A percentile compares a stretch with the other conserved stretches of the same genome.
Conservation (phyloP, 2,797 vertebrate species). For the Cuculus canorus region DNA sequence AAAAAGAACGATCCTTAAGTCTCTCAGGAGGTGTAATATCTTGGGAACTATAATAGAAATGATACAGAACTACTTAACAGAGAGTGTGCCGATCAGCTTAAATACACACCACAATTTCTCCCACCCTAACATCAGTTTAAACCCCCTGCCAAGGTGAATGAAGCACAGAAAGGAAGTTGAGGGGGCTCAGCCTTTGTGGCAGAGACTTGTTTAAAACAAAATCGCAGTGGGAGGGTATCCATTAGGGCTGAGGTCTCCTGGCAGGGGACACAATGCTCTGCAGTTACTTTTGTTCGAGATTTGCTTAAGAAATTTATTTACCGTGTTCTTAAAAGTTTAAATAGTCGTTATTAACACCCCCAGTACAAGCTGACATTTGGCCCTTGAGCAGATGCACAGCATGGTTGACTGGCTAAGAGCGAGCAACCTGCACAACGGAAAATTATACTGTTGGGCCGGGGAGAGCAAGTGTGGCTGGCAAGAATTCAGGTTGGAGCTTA, state of each 20-base stretch:
- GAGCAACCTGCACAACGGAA: constrained; percentile 1
- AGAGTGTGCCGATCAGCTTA: background rate
- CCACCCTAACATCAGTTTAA: background rate
- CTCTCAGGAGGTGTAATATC: background rate
- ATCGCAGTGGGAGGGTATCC: constrained; percentile 36
- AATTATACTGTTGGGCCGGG: background rate
- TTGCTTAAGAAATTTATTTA: constrained; percentile 59
- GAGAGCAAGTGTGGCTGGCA: background rate
- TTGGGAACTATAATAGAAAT: background rate
- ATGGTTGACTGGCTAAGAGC: constrained; percentile 31
- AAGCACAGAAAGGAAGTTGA: constrained; percentile 18
- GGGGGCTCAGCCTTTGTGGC: constrained; percentile 45
- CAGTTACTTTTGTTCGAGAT: constrained; percentile 45
- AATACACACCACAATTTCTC: background rate
- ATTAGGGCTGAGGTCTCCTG: constrained; percentile 53
- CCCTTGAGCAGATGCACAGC: constrained; percentile 55
- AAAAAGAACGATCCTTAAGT: background rate
- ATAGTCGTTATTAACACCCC: constrained; percentile 65
- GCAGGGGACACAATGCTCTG: constrained; percentile 25
- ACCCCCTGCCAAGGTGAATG: constrained; percentile 22
- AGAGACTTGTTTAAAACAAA: constrained; percentile 61
- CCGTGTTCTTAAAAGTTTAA: constrained; percentile 52
- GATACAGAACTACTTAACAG: background rate
- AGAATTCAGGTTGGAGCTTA: background rate
- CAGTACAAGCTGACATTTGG: constrained; percentile 53